These are phyloP conservation scores for Baryphthengus martii DNA, from an alignment of 2,113 vertebrate genomes.

Conservation along the genomic window DNA sequence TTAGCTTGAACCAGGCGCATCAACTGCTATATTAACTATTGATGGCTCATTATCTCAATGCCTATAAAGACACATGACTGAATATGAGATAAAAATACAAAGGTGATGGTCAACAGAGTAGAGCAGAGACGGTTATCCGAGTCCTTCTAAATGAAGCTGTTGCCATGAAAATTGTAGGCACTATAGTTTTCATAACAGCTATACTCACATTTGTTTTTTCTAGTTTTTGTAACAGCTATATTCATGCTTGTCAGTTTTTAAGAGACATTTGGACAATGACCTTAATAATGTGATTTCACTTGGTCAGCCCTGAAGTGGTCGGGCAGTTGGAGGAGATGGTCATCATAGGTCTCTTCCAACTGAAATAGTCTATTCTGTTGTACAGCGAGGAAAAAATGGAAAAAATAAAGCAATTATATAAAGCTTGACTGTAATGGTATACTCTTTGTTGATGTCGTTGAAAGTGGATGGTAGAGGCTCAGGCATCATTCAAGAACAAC, in stretches of 20 bases:
- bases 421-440: background rate
- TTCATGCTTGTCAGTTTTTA: background rate
- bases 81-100: background rate
- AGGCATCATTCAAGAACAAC: too few species aligned
- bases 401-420: background rate
- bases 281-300: background rate
- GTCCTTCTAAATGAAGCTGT: background rate
- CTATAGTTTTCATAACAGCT: background rate
- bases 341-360: background rate
- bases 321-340: background rate
- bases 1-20: background rate
- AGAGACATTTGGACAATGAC: background rate
- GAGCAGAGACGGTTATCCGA: background rate
- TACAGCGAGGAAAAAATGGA: background rate
- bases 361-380: background rate
- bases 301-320: background rate
- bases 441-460: background rate
- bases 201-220: background rate
- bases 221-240: background rate
- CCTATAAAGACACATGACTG: background rate
- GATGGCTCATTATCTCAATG: conserved; percentile 16
- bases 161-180: background rate
- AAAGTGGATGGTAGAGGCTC: background rate
- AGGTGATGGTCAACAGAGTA: background rate
- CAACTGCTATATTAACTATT: conserved; percentile 38